Evolutionary conservation across 2,797 vertebrate species (phyloP).

Genomic region (Muraenolepis orangiensis): DNA sequence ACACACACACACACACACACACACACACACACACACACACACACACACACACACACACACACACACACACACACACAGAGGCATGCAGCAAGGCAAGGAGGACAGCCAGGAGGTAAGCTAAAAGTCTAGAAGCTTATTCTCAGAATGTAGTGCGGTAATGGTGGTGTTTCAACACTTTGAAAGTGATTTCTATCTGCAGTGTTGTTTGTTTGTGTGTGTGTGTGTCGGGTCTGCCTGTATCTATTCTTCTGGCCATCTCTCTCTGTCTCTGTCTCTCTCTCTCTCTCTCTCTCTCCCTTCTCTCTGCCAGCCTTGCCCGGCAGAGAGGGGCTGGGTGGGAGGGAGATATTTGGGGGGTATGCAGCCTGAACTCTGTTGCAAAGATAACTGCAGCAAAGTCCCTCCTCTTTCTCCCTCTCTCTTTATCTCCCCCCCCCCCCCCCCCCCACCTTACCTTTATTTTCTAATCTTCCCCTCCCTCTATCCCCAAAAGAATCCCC

Average conservation of each 20-base stretch:
- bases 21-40: conserved; percentile 20
- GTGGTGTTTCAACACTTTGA: conserved; percentile 20
- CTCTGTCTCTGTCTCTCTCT: too few species aligned
- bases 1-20: conserved; percentile 29
- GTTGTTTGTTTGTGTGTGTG: background rate
- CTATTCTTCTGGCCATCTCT: too few species aligned
- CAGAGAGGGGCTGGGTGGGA: conserved; percentile 9
- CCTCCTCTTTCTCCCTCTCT: background rate
- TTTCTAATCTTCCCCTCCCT: conserved; percentile 2
- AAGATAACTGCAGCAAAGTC: conserved; percentile 56
- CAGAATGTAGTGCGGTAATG: conserved; percentile 7
- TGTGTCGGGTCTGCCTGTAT: background rate
- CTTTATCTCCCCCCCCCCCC: background rate
- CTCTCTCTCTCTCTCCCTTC: background rate
- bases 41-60: conserved; percentile 29
- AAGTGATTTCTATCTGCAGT: conserved; percentile 5
- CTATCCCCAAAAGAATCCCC: background rate
- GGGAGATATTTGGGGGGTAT: conserved; percentile 6
- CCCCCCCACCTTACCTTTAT: conserved; percentile 13
- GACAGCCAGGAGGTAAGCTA: conserved; percentile 67
- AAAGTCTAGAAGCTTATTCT: conserved; percentile 31
- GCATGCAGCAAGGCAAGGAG: conserved; percentile 68
- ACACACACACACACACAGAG: conserved; percentile 34
- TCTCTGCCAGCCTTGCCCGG: conserved; percentile 26
- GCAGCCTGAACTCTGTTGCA: conserved; percentile 38